These are phyloP conservation scores for Solea solea DNA, from an alignment of 2,113 vertebrate species.

Conservation along the genomic window DNA sequence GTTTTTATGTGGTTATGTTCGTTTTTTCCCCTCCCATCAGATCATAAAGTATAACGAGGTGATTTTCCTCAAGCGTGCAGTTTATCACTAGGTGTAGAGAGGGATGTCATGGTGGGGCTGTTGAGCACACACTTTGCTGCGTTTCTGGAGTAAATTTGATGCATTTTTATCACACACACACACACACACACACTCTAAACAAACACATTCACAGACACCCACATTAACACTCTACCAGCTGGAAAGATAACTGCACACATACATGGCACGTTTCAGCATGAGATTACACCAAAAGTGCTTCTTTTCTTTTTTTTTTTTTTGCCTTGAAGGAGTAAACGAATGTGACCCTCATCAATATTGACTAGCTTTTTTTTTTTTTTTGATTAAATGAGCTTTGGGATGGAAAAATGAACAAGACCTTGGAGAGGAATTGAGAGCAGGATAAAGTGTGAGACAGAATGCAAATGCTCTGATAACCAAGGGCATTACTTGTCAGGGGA, in stretches of 20 bases:
- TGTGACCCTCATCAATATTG: conserved; percentile 86
- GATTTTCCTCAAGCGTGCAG: conserved; percentile 36
- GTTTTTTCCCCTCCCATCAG: conserved; percentile 15
- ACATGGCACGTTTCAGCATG: conserved; percentile 77
- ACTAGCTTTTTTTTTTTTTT: conserved; percentile 74
- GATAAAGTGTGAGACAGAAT: conserved; percentile 50
- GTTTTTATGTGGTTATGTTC: conserved; percentile 5
- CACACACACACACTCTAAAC: not conserved
- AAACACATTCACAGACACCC: not conserved
- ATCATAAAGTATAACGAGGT: conserved; percentile 22
- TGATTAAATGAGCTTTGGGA: conserved; percentile 74
- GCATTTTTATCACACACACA: conserved; percentile 9
- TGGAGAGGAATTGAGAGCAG: conserved; percentile 52
- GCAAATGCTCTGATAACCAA: conserved; percentile 75
- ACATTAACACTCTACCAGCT: conserved; percentile 1
- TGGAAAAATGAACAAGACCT: conserved; percentile 73
- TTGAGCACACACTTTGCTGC: conserved; percentile 7
- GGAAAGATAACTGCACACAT: conserved; percentile 4
- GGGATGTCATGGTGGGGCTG: conserved; percentile 12
- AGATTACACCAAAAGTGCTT: conserved; percentile 82
- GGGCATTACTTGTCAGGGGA: conserved; percentile 60
- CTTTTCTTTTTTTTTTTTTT: not conserved
- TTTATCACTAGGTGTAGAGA: conserved; percentile 20
- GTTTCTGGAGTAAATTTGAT: not conserved
- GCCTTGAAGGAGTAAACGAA: conserved; percentile 78